Percentiles rank a stretch among this genome's conserved stretches.
These are phyloP conservation scores for Lepidothrix coronata DNA, from an alignment of 2,113 vertebrate genomes.

Conservation along the genomic window DNA sequence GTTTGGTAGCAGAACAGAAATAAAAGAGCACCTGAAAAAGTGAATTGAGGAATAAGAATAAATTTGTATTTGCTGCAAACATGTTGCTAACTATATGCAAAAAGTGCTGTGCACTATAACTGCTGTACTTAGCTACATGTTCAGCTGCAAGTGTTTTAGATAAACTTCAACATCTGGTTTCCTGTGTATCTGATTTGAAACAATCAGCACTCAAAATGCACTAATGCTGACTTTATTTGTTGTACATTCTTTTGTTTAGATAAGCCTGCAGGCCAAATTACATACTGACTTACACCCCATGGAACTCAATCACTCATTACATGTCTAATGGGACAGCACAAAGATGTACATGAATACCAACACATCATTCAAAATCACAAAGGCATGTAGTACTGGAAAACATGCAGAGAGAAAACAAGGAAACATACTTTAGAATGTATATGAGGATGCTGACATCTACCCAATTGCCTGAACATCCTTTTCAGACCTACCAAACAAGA, in stretches of 20 bases:
- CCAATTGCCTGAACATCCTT: slow-evolving; percentile 64
- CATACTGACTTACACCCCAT: neutral
- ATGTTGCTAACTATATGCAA: neutral
- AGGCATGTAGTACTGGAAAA: neutral
- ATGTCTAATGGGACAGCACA: neutral
- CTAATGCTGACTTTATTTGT: slow-evolving; percentile 26
- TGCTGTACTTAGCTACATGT: neutral
- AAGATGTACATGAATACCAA: neutral
- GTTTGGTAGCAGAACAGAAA: neutral
- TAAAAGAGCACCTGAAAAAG: neutral
- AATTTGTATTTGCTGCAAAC: neutral
- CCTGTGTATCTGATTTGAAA: slow-evolving; percentile 15
- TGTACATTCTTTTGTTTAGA: slow-evolving; percentile 21
- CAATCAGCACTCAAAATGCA: slow-evolving; percentile 25
- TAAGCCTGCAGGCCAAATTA: slow-evolving; percentile 10
- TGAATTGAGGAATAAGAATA: neutral
- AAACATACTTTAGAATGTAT: neutral
- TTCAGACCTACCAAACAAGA: slow-evolving; percentile 53
- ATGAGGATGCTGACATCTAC: slow-evolving; percentile 22
- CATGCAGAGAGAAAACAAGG: neutral
- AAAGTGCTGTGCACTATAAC: neutral
- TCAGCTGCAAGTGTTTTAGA: neutral
- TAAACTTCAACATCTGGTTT: slow-evolving; percentile 37
- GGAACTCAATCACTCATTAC: neutral
- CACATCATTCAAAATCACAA: neutral